These are phyloP conservation scores for Parauchenoglanis ngamensis DNA, from an alignment of 2,797 vertebrate species.

Conservation along the genomic window DNA sequence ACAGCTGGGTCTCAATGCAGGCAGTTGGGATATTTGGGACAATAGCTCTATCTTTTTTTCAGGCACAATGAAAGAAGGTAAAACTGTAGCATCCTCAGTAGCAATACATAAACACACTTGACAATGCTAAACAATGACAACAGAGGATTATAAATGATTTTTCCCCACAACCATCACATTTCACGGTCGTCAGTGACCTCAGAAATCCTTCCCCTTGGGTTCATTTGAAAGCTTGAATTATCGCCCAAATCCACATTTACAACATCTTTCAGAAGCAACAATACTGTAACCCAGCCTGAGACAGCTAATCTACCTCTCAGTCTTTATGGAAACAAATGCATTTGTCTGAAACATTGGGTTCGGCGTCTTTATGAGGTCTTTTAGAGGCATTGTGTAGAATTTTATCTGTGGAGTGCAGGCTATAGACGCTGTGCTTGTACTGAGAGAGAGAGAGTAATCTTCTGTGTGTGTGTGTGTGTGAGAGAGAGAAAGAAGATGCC, in stretches of 20 bases:
- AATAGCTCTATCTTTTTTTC: constrained; percentile 20
- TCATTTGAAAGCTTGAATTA: constrained; percentile 76
- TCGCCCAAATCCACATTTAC: constrained; percentile 79
- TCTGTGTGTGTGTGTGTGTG: no score
- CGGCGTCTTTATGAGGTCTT: constrained; percentile 74
- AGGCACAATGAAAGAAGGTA: constrained; percentile 22
- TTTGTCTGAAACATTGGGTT: constrained; percentile 73
- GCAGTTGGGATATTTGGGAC: constrained; percentile 22
- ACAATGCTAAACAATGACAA: constrained; percentile 19
- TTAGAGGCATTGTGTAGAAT: constrained; percentile 83
- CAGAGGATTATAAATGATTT: constrained; percentile 20
- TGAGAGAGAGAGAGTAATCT: constrained; percentile 24
- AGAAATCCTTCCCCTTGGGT: constrained; percentile 53
- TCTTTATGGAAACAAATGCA: constrained; percentile 82
- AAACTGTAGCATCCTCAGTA: constrained; percentile 27
- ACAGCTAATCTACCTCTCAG: constrained; percentile 76
- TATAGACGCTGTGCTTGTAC: constrained; percentile 66
- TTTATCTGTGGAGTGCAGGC: constrained; percentile 83
- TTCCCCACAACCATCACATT: constrained; percentile 17
- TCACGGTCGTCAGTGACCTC: constrained; percentile 64
- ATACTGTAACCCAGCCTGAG: constrained; percentile 72
- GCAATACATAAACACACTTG: constrained; percentile 22
- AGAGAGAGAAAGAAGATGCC: constrained; percentile 35
- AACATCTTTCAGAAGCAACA: constrained; percentile 75
- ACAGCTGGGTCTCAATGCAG: constrained; percentile 19